These are phyloP conservation scores for Podiceps cristatus DNA, from an alignment of 2,113 vertebrate species.

Conservation along the genomic window DNA sequence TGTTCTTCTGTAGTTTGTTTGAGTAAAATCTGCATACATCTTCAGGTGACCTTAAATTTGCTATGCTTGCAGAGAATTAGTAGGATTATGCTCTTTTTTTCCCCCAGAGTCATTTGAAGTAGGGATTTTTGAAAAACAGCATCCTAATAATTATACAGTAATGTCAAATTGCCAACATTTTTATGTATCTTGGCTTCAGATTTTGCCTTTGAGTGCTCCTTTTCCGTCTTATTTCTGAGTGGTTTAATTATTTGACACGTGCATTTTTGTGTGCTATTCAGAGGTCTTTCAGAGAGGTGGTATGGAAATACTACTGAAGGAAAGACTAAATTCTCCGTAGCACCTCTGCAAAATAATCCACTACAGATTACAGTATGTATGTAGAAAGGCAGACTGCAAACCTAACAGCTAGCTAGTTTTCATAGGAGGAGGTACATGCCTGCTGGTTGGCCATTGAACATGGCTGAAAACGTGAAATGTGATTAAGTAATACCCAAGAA, in stretches of 20 bases:
- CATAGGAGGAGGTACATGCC: not conserved
- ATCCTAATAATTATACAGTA: not conserved
- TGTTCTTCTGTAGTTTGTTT: not conserved
- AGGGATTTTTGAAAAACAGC: not conserved
- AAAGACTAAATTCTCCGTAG: not conserved
- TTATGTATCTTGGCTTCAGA: not conserved
- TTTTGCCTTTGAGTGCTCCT: not conserved
- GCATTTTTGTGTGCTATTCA: not conserved
- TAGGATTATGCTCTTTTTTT: not conserved
- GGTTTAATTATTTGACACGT: not conserved
- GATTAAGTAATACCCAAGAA: not conserved
- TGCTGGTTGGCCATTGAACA: not conserved
- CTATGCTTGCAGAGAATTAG: not conserved
- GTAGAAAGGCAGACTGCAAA: not conserved
- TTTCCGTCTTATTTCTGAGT: not conserved
- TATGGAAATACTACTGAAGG: not conserved
- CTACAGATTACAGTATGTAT: not conserved
- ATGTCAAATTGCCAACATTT: not conserved
- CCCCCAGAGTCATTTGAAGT: not conserved
- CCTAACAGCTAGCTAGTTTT: not conserved
- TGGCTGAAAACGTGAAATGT: not conserved
- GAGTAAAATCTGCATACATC: not conserved
- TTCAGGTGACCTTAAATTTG: not conserved
- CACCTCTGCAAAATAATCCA: not conserved
- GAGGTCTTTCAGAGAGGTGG: not conserved